Evolutionary conservation across 2,888 invertebrate genomes (phyloP).

Genomic region (Latrodectus elegans): DNA sequence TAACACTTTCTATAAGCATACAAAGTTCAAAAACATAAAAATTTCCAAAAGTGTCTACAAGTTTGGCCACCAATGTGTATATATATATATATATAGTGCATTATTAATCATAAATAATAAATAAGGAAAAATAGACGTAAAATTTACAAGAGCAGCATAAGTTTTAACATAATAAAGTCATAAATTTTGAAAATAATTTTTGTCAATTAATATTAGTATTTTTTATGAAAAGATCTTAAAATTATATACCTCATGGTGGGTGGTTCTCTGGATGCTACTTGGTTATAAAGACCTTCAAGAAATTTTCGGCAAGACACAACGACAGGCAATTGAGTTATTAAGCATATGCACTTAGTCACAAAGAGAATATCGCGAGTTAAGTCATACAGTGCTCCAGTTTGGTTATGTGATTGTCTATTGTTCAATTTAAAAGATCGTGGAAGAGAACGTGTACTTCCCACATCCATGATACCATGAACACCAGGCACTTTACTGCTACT

Average conservation of each 20-base stretch:
- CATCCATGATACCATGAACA: constrained; percentile 72
- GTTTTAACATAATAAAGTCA: too few relatives aligned
- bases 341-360: constrained; percentile 95
- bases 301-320: constrained; percentile 88
- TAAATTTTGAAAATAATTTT: too few relatives aligned
- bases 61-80: too few relatives aligned
- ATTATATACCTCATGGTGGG: constrained; percentile 72
- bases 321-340: constrained; percentile 93
- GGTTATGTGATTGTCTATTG: constrained; percentile 63
- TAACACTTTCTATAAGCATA: too few relatives aligned
- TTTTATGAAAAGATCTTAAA: background rate
- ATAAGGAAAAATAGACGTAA: too few relatives aligned
- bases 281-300: constrained; percentile 90
- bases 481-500: constrained; percentile 83
- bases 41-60: too few relatives aligned
- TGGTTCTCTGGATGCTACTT: constrained; percentile 74
- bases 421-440: constrained; percentile 90
- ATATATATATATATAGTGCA: too few relatives aligned
- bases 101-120: too few relatives aligned
- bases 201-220: too few relatives aligned
- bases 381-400: constrained; percentile 81
- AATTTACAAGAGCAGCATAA: too few relatives aligned
- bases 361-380: constrained; percentile 93
- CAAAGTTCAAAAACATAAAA: too few relatives aligned
- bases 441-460: constrained; percentile 84